These are phyloP conservation scores for Ceyx cyanopectus DNA, from an alignment of 2,113 vertebrate genomes.

Conservation along the genomic window DNA sequence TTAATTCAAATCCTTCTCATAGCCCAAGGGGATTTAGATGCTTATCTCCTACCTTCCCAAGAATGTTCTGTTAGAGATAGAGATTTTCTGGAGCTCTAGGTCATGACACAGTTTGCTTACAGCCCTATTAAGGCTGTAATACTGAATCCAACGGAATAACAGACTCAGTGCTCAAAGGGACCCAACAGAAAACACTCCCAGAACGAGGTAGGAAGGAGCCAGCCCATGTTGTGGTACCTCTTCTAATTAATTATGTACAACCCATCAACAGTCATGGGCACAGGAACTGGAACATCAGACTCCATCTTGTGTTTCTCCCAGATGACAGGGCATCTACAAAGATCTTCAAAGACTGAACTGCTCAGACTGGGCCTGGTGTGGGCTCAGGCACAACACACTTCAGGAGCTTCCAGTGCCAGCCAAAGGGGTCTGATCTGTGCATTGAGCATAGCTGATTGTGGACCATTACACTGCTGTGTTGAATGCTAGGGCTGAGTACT, in stretches of 20 bases:
- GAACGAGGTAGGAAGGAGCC: neutral
- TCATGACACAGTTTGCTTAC: neutral
- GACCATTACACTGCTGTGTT: neutral
- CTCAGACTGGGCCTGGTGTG: neutral
- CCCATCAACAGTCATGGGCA: neutral
- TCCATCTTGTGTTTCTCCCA: neutral
- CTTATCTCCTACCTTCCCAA: neutral
- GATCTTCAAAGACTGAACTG: neutral
- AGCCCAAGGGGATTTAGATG: neutral
- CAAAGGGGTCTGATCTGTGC: neutral
- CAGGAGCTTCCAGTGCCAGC: neutral
- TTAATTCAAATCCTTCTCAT: neutral
- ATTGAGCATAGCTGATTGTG: neutral
- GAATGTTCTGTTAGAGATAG: neutral
- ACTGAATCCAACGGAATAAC: neutral
- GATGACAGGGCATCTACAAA: neutral
- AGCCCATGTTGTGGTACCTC: neutral
- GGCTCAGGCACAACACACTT: neutral
- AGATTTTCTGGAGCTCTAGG: neutral
- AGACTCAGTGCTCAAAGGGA: neutral
- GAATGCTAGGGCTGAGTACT: neutral
- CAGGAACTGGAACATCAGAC: neutral
- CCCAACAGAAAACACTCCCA: neutral
- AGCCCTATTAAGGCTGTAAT: neutral
- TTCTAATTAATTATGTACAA: neutral